Conservation (phyloP, 2,113 vertebrate species). For the Leptobrachium ailaonicum region DNA sequence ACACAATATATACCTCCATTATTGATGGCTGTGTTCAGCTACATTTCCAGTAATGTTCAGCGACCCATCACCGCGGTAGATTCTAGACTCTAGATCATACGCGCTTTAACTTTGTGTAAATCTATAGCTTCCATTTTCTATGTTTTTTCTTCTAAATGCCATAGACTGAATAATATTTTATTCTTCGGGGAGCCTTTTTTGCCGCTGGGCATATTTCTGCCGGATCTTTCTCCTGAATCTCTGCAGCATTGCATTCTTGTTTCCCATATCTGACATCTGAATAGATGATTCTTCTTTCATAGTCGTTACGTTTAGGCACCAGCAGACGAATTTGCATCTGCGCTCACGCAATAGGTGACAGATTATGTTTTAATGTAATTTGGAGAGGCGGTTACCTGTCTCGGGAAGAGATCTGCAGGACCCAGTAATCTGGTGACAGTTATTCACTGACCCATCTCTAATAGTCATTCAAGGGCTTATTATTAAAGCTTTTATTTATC, state of each 20-base stretch:
- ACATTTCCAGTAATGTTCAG: no score
- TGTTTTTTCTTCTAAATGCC: conserved; percentile 43
- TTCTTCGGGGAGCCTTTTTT: conserved; percentile 23
- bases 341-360: conserved; percentile 36
- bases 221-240: conserved; percentile 36
- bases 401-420: conserved; percentile 21
- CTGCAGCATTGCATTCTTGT: conserved; percentile 37
- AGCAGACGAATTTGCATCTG: conserved; percentile 29
- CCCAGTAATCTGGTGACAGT: conserved; percentile 33
- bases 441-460: conserved; percentile 40
- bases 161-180: conserved; percentile 32
- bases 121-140: no score
- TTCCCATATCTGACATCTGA: conserved; percentile 38
- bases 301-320: conserved; percentile 27
- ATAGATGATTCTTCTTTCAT: conserved; percentile 41
- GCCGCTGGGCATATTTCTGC: conserved; percentile 38
- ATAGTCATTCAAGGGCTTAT: conserved; percentile 29
- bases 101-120: no score
- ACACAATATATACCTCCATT: no score
- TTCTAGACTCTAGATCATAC: no score
- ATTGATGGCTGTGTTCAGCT: no score
- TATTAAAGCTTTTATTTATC: conserved; percentile 39
- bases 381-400: conserved; percentile 26
- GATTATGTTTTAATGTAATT: conserved; percentile 45
- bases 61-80: no score